Percentiles rank a stretch among this genome's conserved stretches.
Evolutionary conservation across 2,797 vertebrate genomes (phyloP).

Genomic region (Tadarida brasiliensis): DNA sequence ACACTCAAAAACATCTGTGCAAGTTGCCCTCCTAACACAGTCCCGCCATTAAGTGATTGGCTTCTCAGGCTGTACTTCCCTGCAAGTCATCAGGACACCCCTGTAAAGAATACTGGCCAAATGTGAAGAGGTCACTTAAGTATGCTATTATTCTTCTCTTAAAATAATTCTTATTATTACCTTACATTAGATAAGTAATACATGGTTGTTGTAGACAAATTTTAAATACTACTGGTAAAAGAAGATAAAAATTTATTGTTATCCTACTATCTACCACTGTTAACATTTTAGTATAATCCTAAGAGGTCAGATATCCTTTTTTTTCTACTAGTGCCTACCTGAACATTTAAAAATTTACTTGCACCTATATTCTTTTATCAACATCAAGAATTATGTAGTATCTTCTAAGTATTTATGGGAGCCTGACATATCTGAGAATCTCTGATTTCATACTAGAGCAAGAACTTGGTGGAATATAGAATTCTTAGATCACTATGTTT

Average conservation of each 20-base stretch:
- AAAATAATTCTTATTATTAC: conserved; percentile 32
- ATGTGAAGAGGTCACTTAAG: neutral
- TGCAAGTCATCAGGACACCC: neutral
- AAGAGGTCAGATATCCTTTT: neutral
- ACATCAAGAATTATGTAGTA: conserved; percentile 1
- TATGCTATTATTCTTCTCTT: neutral
- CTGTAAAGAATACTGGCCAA: neutral
- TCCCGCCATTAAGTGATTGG: neutral
- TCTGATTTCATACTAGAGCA: neutral
- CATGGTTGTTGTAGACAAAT: neutral
- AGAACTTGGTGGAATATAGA: neutral
- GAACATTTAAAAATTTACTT: conserved; percentile 18
- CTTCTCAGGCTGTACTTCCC: neutral
- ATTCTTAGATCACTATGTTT: conserved; percentile 24
- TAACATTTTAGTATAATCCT: conserved; percentile 40
- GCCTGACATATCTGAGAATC: neutral
- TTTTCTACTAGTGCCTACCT: neutral
- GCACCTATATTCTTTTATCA: neutral
- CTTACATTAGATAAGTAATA: conserved; percentile 6
- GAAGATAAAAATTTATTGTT: conserved; percentile 29
- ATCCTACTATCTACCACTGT: neutral
- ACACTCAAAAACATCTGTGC: neutral
- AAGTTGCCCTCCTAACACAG: neutral
- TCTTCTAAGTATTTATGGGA: neutral
- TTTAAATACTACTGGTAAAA: conserved; percentile 44